Conservation (phyloP, 2,888 invertebrate genomes). For the Melieria crassipennis region DNA sequence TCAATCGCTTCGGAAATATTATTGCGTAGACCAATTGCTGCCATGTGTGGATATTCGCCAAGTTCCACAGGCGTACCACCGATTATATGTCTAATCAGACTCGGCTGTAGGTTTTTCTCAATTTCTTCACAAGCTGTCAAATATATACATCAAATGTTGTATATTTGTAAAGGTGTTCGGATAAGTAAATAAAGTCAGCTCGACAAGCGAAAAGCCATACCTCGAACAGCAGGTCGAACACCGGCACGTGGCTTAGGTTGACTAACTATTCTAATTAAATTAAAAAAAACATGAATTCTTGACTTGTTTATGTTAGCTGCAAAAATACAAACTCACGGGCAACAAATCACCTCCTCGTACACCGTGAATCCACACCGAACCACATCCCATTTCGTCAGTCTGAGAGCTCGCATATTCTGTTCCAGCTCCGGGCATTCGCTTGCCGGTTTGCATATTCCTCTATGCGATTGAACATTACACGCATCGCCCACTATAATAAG, state of each 20-base stretch:
- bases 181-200: neutral
- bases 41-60: slow-evolving; percentile 61
- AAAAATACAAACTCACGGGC: slow-evolving; percentile 43
- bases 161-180: neutral
- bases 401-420: too few relatives aligned
- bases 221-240: slow-evolving; percentile 17
- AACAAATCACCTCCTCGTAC: slow-evolving; percentile 55
- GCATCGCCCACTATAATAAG: too few relatives aligned
- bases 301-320: neutral
- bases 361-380: slow-evolving; percentile 50
- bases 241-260: neutral
- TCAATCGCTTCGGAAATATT: slow-evolving; percentile 39
- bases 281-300: neutral
- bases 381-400: slow-evolving; percentile 38
- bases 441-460: too few relatives aligned
- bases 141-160: neutral
- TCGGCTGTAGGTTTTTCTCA: slow-evolving; percentile 19
- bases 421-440: too few relatives aligned
- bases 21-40: slow-evolving; percentile 49
- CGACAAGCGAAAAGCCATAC: neutral
- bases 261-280: neutral
- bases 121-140: slow-evolving; percentile 41
- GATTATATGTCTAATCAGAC: slow-evolving; percentile 52
- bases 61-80: slow-evolving; percentile 49
- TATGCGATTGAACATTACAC: too few relatives aligned